Evolutionary conservation across 2,113 vertebrate species (phyloP).

Genomic region (Meles meles): DNA sequence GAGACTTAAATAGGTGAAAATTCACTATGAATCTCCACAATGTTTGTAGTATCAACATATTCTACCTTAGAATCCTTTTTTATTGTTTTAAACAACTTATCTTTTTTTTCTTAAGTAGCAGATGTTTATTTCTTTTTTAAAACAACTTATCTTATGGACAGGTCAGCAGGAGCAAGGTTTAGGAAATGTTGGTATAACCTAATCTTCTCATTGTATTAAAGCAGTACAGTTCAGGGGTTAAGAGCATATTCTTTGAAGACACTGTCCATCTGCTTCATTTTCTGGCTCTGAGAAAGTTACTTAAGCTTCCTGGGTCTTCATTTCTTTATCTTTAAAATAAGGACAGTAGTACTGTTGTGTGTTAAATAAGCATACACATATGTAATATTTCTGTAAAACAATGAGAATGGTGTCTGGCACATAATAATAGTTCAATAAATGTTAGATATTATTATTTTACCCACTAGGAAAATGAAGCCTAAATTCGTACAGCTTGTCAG

Average conservation of each 20-base stretch:
- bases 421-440: not conserved
- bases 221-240: not conserved
- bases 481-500: not conserved
- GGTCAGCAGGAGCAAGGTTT: not conserved
- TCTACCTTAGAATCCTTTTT: not conserved
- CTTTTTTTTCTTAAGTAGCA: not conserved
- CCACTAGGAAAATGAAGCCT: not conserved
- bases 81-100: not conserved
- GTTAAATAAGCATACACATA: constrained; percentile 9
- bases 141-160: not conserved
- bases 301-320: not conserved
- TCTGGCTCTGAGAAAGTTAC: not conserved
- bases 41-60: not conserved
- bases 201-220: constrained; percentile 23
- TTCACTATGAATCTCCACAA: not conserved
- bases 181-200: not conserved
- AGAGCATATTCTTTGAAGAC: not conserved
- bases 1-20: not conserved
- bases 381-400: not conserved
- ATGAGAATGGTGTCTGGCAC: not conserved
- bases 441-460: not conserved
- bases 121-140: not conserved
- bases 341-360: not conserved
- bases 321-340: constrained; percentile 18
- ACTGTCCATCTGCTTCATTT: not conserved